These are phyloP conservation scores for Tetranychus truncatus DNA, from an alignment of 2,888 invertebrate genomes.

Conservation along the genomic window DNA sequence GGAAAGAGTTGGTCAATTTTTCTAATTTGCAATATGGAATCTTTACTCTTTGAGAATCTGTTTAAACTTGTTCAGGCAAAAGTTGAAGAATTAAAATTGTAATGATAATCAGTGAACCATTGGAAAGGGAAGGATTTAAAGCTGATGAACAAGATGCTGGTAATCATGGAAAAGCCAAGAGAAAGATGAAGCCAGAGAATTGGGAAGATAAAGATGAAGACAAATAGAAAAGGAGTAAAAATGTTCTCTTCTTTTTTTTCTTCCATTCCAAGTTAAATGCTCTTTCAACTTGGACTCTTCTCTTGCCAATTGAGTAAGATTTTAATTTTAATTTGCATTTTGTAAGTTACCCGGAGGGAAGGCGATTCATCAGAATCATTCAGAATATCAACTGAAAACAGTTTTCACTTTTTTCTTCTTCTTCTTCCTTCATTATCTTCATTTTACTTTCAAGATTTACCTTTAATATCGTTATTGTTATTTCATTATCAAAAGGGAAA, in stretches of 20 bases:
- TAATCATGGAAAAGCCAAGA: neutral
- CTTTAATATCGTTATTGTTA: too few relatives aligned
- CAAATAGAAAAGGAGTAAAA: too few relatives aligned
- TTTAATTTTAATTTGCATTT: neutral
- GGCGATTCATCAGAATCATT: neutral
- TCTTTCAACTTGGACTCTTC: too few relatives aligned
- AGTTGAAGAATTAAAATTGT: neutral
- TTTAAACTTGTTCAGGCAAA: neutral
- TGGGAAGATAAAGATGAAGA: neutral
- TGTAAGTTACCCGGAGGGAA: neutral
- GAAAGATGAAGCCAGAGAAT: neutral
- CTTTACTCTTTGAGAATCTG: neutral
- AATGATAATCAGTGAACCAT: neutral
- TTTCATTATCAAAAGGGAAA: too few relatives aligned
- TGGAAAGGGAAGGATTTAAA: neutral
- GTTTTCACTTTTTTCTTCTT: neutral
- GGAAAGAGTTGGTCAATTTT: neutral
- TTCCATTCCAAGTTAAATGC: too few relatives aligned
- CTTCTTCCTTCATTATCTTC: neutral
- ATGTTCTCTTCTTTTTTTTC: too few relatives aligned
- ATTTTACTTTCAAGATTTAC: too few relatives aligned
- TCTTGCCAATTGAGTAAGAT: neutral
- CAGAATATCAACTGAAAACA: neutral
- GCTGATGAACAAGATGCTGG: neutral
- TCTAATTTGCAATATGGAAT: neutral